Evolutionary conservation across 2,888 invertebrate species (phyloP).

Genomic region (Apodemia mormo): DNA sequence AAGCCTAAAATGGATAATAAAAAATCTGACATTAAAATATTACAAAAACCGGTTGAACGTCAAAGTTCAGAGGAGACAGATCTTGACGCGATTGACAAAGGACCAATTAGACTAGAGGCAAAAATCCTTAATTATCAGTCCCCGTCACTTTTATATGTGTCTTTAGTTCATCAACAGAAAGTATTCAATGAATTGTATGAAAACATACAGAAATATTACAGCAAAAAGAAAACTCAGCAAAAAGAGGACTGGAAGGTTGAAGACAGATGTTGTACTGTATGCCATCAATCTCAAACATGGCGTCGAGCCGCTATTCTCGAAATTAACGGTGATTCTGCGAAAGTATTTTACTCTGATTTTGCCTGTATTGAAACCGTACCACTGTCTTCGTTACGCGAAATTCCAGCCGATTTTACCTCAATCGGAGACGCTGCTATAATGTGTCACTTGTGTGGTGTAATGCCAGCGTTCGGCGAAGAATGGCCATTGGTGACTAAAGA

Average conservation of each 20-base stretch:
- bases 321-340: constrained; percentile 56
- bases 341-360: constrained; percentile 86
- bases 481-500: constrained; percentile 85
- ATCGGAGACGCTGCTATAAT: constrained; percentile 82
- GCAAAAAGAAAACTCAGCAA: constrained; percentile 45
- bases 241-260: constrained; percentile 74
- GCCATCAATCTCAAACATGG: constrained; percentile 80
- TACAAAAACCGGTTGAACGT: constrained; percentile 42
- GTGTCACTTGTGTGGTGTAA: constrained; percentile 86
- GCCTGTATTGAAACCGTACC: constrained; percentile 77
- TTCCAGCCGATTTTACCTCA: constrained; percentile 73
- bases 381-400: constrained; percentile 66
- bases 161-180: constrained; percentile 68
- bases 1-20: constrained; percentile 30
- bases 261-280: constrained; percentile 71
- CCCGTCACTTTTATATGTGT: constrained; percentile 84
- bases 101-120: constrained; percentile 73
- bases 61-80: constrained; percentile 45
- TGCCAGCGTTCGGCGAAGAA: constrained; percentile 84
- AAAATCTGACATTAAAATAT: constrained; percentile 43
- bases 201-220: constrained; percentile 80
- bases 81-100: constrained; percentile 68
- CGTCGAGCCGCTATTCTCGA: constrained; percentile 81
- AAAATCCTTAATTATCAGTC: constrained; percentile 73
- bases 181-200: constrained; percentile 70